Evolutionary conservation across 2,797 vertebrate genomes (phyloP), one percentile per base, ranked within the genome.

Genomic region (Vespertilio murinus): DNA sequence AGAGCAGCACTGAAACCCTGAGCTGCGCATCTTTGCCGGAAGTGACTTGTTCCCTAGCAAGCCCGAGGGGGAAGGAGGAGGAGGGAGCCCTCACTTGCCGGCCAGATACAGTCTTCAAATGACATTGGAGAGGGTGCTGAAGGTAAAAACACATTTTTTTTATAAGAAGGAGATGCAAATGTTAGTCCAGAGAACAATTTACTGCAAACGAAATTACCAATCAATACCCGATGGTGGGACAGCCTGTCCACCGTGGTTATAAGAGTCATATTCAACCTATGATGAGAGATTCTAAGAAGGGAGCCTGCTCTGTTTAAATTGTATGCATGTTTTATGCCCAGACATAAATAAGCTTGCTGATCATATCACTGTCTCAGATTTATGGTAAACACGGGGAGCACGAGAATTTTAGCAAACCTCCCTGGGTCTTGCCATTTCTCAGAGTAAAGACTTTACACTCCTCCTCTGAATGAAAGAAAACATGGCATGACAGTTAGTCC

Each of bases 261-360:
- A 38, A 91, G 79, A 90, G 52, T 70, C 87, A 61, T 92, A 88
- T 87, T 92, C 85, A 94, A 10, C 45, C 77, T 67, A 4, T 40
- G 52, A 91, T 38, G 61, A 42, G 78, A 94, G 91, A 95, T 45
- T 14, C 94, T 54, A 87, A 82, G 71, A 96, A 95, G 47, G 79
- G 71, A 94, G 70, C 52, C n/a, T 74, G 80, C 91, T 91, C 40
- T 52, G 81, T 93, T 95, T 75, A 89, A 87, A 91, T 93, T 89
- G 83, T 94, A 92, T 93, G 93, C 70, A 2, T 94, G 64, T 54
- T 97, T 97, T 96, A 67, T 96, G 92, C 96, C 97, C 88, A 95
- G 95, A 84, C 95, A 90, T 95, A 97, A 98, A 97, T 96, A 97
- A 96, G 92, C 91, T 96, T 97, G 86, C 94, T 97, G 96, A 97